phyloP scores from a whole-genome alignment of 2,797 vertebrate species.

The Sardinella longiceps region DNA sequence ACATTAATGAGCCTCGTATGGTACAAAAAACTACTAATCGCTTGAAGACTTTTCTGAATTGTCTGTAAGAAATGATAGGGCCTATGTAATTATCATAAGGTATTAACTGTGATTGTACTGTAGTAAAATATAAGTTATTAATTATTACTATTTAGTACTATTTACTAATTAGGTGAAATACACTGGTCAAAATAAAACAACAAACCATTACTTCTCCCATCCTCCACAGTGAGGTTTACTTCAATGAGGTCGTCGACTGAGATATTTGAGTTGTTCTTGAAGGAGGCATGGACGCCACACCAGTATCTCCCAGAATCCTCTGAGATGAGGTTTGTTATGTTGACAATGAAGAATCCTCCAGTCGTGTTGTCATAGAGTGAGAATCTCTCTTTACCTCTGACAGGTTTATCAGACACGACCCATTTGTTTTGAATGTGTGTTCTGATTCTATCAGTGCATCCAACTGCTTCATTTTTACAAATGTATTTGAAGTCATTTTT shows the following conservation, averaged over 20 bases:
- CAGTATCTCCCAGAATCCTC: conserved; percentile 52
- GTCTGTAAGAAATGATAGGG: not conserved
- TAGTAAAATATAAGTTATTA: no score
- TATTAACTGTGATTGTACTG: no score
- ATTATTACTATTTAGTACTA: no score
- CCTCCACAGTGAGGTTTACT: not conserved
- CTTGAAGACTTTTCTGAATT: not conserved
- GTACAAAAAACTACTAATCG: not conserved
- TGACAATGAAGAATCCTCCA: not conserved
- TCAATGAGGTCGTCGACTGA: not conserved
- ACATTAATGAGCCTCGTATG: no score
- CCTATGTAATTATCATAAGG: no score
- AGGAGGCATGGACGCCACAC: conserved; percentile 35
- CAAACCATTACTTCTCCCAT: not conserved
- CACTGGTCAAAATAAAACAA: no score
- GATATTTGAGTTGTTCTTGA: not conserved
- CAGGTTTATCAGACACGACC: rapidly evolving
- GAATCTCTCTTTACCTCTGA: conserved; percentile 18
- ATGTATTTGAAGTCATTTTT: not conserved
- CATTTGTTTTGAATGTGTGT: not conserved
- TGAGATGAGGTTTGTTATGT: not conserved
- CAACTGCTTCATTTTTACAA: not conserved
- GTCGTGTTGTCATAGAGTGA: conserved; percentile 13
- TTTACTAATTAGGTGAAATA: not conserved
- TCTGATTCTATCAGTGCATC: conserved; percentile 6